Evolutionary conservation across 2,888 invertebrate genomes (phyloP), one percentile per base, ranked within the genome.

Genomic region (Eilema depressum): DNA sequence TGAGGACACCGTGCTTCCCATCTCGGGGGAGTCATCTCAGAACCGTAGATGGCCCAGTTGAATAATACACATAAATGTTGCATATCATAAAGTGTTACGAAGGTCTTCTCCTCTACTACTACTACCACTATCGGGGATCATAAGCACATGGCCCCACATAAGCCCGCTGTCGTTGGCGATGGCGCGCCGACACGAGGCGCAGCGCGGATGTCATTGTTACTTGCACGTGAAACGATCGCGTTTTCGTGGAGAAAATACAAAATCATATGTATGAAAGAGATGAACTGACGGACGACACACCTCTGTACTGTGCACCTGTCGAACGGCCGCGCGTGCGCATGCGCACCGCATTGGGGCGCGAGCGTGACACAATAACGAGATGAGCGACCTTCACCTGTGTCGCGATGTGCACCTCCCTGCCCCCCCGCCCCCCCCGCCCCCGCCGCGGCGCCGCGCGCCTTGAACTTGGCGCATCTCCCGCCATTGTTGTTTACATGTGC

Each of bases 381-480:
- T 23, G 63, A n/a, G 53, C 56, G 69, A 37, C 69, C 69, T 69
- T 69, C 60, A 60, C 56, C 59, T 12, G 63, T 47, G 69, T 64
- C 64, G 63, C 63, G 56, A 56, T 28, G 59, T 47, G 53, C 28
- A 1, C 23, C 26, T 0, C 63, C 23, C 25, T 62, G 61, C 68
- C 62, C 41, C 65, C 59, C 47, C 61, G 12, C 20, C 23, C 25
- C 63, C 63, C 68, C 62, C 62, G n/a, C 41, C 65, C 59, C 47
- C 61, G 12, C 20, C 26, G 33, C 41, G 41, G 63, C 20, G 25
- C 17, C 68, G 33, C 57, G 47, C 65, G 57, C 76, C 81, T 76
- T 80, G 79, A 80, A 81, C 81, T 80, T 81, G 76, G 7, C 71
- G 62, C 79, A 81, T 81, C 81, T 76, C 66, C 28, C 47, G 28